Conservation (phyloP, 1,140 invertebrate genomes). For the Zophobas morio region DNA sequence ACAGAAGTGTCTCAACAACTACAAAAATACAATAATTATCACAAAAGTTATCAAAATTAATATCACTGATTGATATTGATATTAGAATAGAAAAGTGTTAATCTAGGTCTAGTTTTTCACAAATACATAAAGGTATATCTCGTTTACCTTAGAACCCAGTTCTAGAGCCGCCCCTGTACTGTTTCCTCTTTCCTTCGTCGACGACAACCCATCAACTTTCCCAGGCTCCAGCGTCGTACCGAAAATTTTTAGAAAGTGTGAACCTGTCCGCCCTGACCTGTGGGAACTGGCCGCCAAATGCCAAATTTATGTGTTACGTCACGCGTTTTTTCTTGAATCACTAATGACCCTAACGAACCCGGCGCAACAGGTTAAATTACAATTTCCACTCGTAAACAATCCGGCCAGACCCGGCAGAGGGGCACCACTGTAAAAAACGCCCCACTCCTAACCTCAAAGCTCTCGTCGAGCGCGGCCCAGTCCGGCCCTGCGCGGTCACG, state of each 20-base stretch:
- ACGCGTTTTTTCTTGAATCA: not conserved
- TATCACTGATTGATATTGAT: not conserved
- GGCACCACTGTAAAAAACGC: not conserved
- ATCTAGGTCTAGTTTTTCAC: too few species aligned
- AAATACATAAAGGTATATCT: too few species aligned
- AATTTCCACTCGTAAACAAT: slow-evolving; percentile 1
- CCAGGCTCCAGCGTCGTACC: not conserved
- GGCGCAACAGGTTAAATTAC: not conserved
- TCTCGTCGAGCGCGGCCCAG: not conserved
- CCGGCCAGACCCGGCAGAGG: too few species aligned
- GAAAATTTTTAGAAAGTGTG: not conserved
- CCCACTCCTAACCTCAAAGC: not conserved
- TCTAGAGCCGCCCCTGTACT: not conserved
- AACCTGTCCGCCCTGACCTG: not conserved
- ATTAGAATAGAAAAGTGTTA: too few species aligned
- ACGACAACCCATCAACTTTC: too few species aligned
- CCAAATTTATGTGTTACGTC: slow-evolving; percentile 1
- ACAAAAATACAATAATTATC: too few species aligned
- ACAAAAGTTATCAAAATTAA: not conserved
- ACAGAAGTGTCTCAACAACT: too few species aligned
- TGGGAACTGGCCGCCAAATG: not conserved
- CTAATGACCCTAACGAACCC: not conserved
- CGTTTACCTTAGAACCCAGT: not conserved
- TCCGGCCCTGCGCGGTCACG: slow-evolving; percentile 8
- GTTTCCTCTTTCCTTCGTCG: too few species aligned